Conservation (phyloP, 64 coral and sea anemone species). For the Stichodactyla helianthus region DNA sequence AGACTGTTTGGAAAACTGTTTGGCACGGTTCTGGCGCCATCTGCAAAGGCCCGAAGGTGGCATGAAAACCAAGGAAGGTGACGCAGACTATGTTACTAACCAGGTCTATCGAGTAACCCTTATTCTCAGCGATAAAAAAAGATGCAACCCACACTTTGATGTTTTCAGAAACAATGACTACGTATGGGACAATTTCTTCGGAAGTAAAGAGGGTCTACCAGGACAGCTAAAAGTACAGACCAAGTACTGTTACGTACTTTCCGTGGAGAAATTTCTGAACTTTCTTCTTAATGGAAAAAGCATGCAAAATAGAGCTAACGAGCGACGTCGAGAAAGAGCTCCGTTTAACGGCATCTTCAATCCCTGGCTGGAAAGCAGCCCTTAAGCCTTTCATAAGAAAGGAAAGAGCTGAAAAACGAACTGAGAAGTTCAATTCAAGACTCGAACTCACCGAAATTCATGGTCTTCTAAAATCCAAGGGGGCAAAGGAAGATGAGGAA, state of each 20-base stretch:
- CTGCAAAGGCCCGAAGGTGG: neutral
- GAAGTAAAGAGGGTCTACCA: neutral
- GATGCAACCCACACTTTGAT: neutral
- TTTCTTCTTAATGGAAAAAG: neutral
- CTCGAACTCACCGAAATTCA: too few species aligned
- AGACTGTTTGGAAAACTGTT: neutral
- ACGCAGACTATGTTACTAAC: neutral
- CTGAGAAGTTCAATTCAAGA: too few species aligned
- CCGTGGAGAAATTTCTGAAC: neutral
- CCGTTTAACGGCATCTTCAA: neutral
- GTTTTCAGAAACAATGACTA: neutral
- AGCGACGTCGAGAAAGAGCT: neutral
- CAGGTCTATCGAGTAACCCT: too few species aligned
- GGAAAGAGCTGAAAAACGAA: too few species aligned
- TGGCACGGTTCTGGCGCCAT: neutral
- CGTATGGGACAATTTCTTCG: neutral
- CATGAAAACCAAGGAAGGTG: neutral
- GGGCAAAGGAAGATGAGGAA: too few species aligned
- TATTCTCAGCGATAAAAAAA: neutral
- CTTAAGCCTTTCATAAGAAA: too few species aligned
- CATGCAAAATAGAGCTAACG: neutral
- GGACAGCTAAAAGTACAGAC: neutral
- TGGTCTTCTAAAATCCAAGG: too few species aligned
- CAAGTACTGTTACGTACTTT: neutral
- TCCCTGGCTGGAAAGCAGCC: too few species aligned